Base-by-base conservation (phyloP, 2,888 invertebrate species). In the Standfussiana lucernea region DNA sequence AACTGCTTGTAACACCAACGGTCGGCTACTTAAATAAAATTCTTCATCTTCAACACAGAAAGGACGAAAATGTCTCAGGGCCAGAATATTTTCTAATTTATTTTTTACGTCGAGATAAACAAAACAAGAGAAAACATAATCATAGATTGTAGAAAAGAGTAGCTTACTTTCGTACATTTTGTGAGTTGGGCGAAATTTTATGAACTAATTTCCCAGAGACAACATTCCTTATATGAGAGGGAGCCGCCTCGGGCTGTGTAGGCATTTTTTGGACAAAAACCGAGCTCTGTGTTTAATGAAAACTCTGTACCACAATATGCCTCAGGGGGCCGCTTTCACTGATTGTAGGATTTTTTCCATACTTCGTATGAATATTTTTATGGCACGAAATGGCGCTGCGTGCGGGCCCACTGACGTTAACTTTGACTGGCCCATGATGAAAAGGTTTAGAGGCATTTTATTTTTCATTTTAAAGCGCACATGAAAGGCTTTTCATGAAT, bases 191-290 rank as follows among this genome's bases (percentile, higher is more conserved):
- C 88, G 91, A 94, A 92, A 94, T 95, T 96, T 95, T 95, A 95
- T 95, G 93, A 95, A 95, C 95, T 95, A 96, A 96, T 96, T 96
- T 95, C 92, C 93, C 94, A 91, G 93, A 92, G 94, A 95, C 95
- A 94, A 96, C 95, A 95, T 95, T 95, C 94, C 94, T 95, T 95
- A 94, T 94, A 94, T 92, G 93, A 89, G 91, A 87, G 90, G 91
- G 93, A 90, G 93, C 89, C 90, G 95, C 96, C 94, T 90, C 91
- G 83, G 95, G 96, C 94, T 80, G 82, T 88, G 93, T 92, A 93
- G 91, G 92, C 93, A 93, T 95, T 95, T 89, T 95, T 95, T 94
- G 92, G 93, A 91, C 92, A 94, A 94, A 95, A 94, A 92, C 93
- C 93, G 88, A 89, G 92, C 92, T 93, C 89, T 92, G 91, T 95